Conservation (phyloP, 2,888 invertebrate species). For the Yponomeuta sedellus region DNA sequence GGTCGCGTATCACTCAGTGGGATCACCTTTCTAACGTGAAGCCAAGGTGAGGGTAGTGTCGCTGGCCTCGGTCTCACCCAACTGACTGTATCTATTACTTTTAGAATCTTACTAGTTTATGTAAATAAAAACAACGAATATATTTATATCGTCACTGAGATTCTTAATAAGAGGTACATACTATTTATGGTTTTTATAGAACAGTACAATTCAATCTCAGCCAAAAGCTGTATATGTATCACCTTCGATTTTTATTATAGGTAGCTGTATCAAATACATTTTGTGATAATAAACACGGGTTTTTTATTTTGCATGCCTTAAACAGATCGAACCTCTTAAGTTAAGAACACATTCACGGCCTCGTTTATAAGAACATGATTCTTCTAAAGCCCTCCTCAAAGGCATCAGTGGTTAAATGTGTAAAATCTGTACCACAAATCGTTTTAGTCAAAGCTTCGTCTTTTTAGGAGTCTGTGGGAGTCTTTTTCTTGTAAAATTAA, state of each 20-base stretch:
- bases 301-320: not conserved
- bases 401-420: too few species aligned
- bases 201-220: not conserved
- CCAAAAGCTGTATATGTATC: constrained; percentile 2
- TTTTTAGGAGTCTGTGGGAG: too few species aligned
- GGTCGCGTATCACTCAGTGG: too few species aligned
- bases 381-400: too few species aligned
- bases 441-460: too few species aligned
- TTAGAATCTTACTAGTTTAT: constrained; percentile 19
- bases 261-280: constrained; percentile 14
- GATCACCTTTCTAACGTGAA: too few species aligned
- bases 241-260: not conserved
- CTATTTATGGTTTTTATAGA: not conserved
- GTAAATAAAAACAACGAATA: constrained; percentile 8
- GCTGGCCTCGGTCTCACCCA: not conserved
- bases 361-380: too few species aligned
- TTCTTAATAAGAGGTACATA: too few species aligned
- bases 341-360: too few species aligned
- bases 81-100: constrained; percentile 27
- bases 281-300: constrained; percentile 13
- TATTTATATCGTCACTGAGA: not conserved
- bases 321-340: not conserved
- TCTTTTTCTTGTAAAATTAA: too few species aligned
- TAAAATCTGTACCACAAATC: too few species aligned
- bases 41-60: too few species aligned